Conservation (phyloP, 1,140 invertebrate genomes). For the Centruroides vittatus region DNA sequence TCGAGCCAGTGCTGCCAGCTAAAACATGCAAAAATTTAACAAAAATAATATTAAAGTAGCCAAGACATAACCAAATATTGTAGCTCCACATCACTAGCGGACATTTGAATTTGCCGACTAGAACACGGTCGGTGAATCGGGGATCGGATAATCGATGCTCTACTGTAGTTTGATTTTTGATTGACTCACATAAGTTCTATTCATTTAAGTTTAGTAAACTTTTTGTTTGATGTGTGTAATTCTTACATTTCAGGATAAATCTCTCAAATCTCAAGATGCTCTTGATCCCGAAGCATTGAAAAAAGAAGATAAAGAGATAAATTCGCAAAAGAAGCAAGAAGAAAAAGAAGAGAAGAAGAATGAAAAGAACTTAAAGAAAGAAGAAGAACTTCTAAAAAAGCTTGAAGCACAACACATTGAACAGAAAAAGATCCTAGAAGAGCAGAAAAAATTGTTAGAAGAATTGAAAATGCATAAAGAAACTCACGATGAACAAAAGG, state of each 20-base stretch:
- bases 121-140: no score
- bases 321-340: constrained; percentile 27
- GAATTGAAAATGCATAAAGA: constrained; percentile 37
- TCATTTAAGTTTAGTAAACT: not conserved
- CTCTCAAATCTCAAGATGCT: constrained; percentile 20
- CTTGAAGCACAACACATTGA: constrained; percentile 36
- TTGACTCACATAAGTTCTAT: no score
- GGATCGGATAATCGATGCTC: no score
- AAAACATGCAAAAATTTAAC: no score
- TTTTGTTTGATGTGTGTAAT: not conserved
- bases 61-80: no score
- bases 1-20: no score
- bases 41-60: no score
- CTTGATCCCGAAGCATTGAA: constrained; percentile 31
- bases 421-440: constrained; percentile 32
- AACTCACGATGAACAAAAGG: constrained; percentile 16
- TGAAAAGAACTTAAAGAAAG: constrained; percentile 27
- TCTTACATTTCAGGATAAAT: not conserved
- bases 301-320: constrained; percentile 26
- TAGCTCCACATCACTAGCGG: no score
- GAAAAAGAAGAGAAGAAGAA: constrained; percentile 30
- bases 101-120: no score
- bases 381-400: constrained; percentile 31
- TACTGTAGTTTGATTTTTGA: no score
- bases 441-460: constrained; percentile 37